These are phyloP conservation scores for Peromyscus attwateri DNA, from an alignment of 2,797 vertebrate species.

Conservation along the genomic window DNA sequence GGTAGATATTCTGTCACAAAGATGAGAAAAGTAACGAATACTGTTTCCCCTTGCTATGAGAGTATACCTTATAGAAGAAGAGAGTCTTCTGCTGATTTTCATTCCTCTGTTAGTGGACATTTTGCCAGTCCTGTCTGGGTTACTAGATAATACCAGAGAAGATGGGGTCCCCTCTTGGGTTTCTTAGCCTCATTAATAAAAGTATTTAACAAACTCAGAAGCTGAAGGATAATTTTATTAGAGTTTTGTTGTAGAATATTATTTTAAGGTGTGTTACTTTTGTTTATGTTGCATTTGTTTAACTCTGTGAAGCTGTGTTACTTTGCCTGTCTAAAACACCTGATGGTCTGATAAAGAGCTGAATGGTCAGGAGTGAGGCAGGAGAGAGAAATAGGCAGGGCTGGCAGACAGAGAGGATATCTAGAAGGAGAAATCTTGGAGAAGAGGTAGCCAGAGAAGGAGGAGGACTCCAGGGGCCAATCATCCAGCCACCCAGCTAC, in stretches of 20 bases:
- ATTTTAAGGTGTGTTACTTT: too few species aligned
- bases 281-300: too few species aligned
- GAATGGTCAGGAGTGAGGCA: too few species aligned
- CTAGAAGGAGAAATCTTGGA: too few species aligned
- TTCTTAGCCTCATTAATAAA: background rate
- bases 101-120: background rate
- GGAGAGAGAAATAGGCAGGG: too few species aligned
- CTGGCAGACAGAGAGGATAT: too few species aligned
- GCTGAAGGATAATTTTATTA: background rate
- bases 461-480: too few species aligned
- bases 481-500: too few species aligned
- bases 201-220: background rate
- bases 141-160: background rate
- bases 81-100: conserved; percentile 14
- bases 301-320: too few species aligned
- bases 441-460: too few species aligned
- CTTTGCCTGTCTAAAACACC: too few species aligned
- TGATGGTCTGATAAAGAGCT: too few species aligned
- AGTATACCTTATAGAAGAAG: background rate
- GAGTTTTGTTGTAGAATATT: background rate
- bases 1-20: background rate
- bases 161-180: background rate
- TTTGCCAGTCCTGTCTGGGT: background rate
- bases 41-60: background rate
- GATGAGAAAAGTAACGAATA: background rate